Conservation (phyloP, 1,140 invertebrate genomes). For the Heliconius hewitsoni region DNA sequence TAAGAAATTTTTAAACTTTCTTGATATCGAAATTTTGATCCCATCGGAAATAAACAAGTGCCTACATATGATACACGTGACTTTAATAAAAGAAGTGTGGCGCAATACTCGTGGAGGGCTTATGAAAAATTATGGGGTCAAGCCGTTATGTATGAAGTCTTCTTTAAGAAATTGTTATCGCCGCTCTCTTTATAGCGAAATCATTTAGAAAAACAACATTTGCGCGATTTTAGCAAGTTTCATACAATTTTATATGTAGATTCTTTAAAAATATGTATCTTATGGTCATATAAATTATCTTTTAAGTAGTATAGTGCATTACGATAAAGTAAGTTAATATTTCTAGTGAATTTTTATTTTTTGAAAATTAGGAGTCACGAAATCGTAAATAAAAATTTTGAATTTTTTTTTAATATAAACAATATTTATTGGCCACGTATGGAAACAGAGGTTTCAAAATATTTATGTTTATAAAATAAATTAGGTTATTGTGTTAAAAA, state of each 20-base stretch:
- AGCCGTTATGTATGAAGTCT: background rate
- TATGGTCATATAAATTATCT: background rate
- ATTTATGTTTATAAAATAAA: too few species aligned
- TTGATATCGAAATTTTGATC: background rate
- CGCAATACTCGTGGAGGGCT: background rate
- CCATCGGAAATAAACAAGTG: background rate
- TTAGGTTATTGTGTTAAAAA: too few species aligned
- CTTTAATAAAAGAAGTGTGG: background rate
- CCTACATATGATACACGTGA: background rate
- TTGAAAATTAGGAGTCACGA: too few species aligned
- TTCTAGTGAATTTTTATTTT: too few species aligned
- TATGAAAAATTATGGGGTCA: conserved; percentile 2
- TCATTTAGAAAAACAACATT: background rate
- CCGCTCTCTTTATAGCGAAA: background rate
- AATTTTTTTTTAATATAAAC: too few species aligned
- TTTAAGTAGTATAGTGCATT: background rate
- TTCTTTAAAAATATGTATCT: background rate
- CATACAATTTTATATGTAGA: background rate
- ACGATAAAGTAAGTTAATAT: too few species aligned
- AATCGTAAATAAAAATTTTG: too few species aligned
- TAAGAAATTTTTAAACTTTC: background rate
- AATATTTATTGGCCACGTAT: too few species aligned
- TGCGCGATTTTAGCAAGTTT: background rate
- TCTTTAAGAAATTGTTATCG: background rate
- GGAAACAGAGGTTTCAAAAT: too few species aligned